These are phyloP conservation scores for Triplophysa siluroides DNA, from an alignment of 2,113 vertebrate species.

Conservation along the genomic window DNA sequence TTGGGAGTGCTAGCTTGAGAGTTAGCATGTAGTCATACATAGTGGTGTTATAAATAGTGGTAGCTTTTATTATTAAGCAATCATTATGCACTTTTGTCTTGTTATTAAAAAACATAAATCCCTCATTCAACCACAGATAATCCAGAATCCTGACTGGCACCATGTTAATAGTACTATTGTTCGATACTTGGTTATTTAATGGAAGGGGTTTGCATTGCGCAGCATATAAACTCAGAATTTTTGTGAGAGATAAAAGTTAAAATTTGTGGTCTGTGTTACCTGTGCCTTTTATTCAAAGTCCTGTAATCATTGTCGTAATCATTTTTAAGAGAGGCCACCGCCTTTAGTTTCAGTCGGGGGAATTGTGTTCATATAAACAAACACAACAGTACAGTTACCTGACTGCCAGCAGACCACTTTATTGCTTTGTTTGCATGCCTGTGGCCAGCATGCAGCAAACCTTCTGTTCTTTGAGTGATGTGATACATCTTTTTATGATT, in stretches of 20 bases:
- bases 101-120: not conserved
- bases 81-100: conserved; percentile 38
- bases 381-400: conserved; percentile 17
- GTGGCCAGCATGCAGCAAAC: conserved; percentile 51
- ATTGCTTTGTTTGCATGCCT: conserved; percentile 52
- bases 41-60: conserved; percentile 14
- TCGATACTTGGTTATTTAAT: not conserved
- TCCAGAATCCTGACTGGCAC: not conserved
- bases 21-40: conserved; percentile 32
- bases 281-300: conserved; percentile 69
- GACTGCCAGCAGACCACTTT: conserved; percentile 58
- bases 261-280: conserved; percentile 58
- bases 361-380: conserved; percentile 25
- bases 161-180: not conserved
- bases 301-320: conserved; percentile 16
- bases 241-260: not conserved
- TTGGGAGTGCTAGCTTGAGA: not conserved
- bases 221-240: not conserved
- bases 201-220: not conserved
- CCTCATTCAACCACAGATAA: not conserved
- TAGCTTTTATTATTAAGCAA: conserved; percentile 38
- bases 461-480: conserved; percentile 23
- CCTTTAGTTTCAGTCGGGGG: conserved; percentile 49
- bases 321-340: conserved; percentile 43
- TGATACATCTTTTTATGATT: conserved; percentile 20